Conservation (phyloP, 2,888 invertebrate species). For the Campopleginae sp. region DNA sequence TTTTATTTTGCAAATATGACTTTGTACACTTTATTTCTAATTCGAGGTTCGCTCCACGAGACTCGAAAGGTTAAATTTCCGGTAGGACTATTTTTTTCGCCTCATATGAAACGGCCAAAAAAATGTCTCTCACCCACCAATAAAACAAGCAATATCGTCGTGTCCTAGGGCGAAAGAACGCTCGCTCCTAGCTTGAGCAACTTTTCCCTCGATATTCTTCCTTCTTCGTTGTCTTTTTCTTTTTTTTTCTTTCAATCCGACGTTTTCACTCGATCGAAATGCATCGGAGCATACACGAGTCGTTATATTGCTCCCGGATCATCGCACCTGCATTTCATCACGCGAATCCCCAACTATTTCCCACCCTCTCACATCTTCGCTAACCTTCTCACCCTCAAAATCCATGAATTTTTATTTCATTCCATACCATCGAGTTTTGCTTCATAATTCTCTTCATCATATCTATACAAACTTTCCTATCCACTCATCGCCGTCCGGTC, state of each 20-base stretch:
- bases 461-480: too few relatives aligned
- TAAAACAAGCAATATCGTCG: constrained; percentile 83
- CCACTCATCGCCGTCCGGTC: too few relatives aligned
- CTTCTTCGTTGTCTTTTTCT: not conserved
- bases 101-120: constrained; percentile 67
- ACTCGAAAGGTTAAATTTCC: constrained; percentile 58
- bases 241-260: constrained; percentile 7
- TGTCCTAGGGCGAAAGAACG: constrained; percentile 80
- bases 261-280: constrained; percentile 47
- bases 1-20: not conserved
- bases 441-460: not conserved
- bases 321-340: constrained; percentile 81
- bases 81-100: constrained; percentile 49
- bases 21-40: too few relatives aligned
- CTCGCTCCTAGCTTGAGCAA: constrained; percentile 70
- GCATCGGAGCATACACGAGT: not conserved
- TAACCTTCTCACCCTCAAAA: not conserved
- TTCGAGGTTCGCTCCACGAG: constrained; percentile 23
- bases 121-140: constrained; percentile 82
- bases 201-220: constrained; percentile 42
- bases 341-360: constrained; percentile 57
- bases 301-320: constrained; percentile 82
- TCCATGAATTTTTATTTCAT: not conserved
- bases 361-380: not conserved
- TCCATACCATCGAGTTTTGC: not conserved